These are phyloP conservation scores for Lepidothrix coronata DNA, from an alignment of 2,113 vertebrate species.

Conservation along the genomic window DNA sequence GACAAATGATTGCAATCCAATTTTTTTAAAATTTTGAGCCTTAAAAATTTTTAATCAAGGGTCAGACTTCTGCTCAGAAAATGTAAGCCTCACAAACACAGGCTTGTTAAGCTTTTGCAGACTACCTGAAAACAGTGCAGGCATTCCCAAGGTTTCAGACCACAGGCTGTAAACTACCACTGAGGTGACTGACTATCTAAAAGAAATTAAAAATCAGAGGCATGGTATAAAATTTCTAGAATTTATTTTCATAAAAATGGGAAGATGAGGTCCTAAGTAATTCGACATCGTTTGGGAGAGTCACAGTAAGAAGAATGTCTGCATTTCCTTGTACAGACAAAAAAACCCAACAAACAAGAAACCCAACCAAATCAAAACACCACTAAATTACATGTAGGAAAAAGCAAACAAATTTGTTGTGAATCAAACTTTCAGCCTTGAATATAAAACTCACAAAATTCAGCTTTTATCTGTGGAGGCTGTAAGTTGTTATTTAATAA, in stretches of 20 bases:
- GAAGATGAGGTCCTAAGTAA: not conserved
- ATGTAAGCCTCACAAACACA: not conserved
- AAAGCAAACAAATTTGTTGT: not conserved
- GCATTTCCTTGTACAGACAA: not conserved
- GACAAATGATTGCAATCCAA: accelerated
- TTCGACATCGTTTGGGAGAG: not conserved
- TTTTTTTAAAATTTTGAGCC: not conserved
- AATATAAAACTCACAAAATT: not conserved
- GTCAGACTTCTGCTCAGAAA: not conserved
- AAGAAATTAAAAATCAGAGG: not conserved
- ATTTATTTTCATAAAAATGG: not conserved
- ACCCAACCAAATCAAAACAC: not conserved
- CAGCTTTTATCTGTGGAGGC: not conserved
- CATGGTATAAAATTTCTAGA: not conserved
- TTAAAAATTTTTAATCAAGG: not conserved
- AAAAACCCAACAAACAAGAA: not conserved
- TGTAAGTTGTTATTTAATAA: not conserved
- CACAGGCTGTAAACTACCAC: not conserved
- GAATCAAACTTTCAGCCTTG: not conserved
- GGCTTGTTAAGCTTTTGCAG: not conserved
- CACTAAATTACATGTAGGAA: not conserved
- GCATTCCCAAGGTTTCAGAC: not conserved
- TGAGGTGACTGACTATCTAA: not conserved
- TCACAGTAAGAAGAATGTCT: not conserved
- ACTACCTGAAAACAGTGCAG: not conserved